Evolutionary conservation across 2,888 invertebrate species (phyloP).

Genomic region (Clistopyga incitator): DNA sequence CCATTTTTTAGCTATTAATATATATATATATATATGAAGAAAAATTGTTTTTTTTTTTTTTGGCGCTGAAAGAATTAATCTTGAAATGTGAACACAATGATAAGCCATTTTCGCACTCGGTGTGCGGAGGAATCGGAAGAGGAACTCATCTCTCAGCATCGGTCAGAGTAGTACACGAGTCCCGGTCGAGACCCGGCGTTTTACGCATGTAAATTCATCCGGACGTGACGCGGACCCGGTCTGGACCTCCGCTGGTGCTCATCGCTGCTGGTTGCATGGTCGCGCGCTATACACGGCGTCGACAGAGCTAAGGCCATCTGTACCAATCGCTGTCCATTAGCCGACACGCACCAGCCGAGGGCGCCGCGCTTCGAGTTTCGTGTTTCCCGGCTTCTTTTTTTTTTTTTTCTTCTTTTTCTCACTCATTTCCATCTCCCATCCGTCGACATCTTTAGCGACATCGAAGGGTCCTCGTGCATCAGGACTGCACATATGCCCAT

Average conservation of each 20-base stretch:
- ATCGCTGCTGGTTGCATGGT: constrained; percentile 42
- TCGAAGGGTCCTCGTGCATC: constrained; percentile 13
- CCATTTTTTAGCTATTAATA: no score
- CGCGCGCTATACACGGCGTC: constrained; percentile 52
- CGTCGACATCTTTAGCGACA: constrained; percentile 20
- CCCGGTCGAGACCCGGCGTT: constrained; percentile 75
- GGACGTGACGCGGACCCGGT: constrained; percentile 81
- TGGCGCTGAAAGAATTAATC: constrained; percentile 21
- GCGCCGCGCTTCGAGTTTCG: constrained; percentile 71
- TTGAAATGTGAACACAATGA: background rate
- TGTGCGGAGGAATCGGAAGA: constrained; percentile 71
- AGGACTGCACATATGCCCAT: background rate
- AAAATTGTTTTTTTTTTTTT: background rate
- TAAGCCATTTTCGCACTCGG: constrained; percentile 40
- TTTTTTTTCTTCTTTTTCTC: constrained; percentile 57
- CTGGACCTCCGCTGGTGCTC: constrained; percentile 62
- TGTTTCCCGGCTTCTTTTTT: constrained; percentile 71
- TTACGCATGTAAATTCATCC: constrained; percentile 83
- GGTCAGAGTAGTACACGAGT: constrained; percentile 69
- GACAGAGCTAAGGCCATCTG: constrained; percentile 79
- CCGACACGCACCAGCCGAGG: constrained; percentile 68
- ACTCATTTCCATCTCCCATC: constrained; percentile 50
- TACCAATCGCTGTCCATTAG: constrained; percentile 80
- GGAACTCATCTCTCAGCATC: constrained; percentile 74
- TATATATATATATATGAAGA: no score